Evolutionary conservation across 2,888 invertebrate species (phyloP).

Genomic region (Drosophila diplacantha): DNA sequence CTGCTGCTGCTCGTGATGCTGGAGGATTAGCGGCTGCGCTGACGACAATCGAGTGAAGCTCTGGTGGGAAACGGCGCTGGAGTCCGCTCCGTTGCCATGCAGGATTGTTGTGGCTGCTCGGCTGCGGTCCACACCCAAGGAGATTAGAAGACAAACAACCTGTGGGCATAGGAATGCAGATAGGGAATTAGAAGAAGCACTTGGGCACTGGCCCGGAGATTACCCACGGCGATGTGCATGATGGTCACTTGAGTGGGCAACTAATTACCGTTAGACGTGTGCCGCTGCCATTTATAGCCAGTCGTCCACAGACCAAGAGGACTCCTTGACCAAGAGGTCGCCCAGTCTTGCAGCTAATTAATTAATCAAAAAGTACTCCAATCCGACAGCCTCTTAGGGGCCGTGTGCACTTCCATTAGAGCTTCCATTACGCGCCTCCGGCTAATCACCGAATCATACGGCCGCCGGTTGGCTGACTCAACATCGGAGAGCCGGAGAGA

Average conservation of each 20-base stretch:
- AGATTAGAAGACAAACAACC: conserved; percentile 18
- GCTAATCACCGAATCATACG: conserved; percentile 46
- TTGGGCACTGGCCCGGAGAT: not conserved
- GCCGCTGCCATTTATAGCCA: conserved; percentile 52
- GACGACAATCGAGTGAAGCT: conserved; percentile 77
- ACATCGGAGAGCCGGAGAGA: conserved; percentile 14
- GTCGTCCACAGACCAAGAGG: conserved; percentile 30
- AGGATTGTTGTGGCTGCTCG: conserved; percentile 53
- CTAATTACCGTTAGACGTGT: conserved; percentile 58
- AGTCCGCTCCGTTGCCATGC: conserved; percentile 49
- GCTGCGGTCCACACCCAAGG: conserved; percentile 7
- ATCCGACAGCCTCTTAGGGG: conserved; percentile 34
- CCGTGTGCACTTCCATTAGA: conserved; percentile 49
- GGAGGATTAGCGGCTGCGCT: conserved; percentile 29
- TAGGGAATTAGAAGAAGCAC: not conserved
- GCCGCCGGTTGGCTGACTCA: conserved; percentile 16
- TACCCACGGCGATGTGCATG: conserved; percentile 45
- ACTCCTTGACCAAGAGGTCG: conserved; percentile 58
- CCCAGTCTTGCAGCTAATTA: conserved; percentile 46
- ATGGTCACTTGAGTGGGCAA: conserved; percentile 36
- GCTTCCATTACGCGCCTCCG: conserved; percentile 59
- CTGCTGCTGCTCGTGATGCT: conserved; percentile 6
- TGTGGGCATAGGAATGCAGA: not conserved
- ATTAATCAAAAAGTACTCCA: conserved; percentile 59
- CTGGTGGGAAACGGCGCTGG: conserved; percentile 79